Conservation (phyloP, 2,113 vertebrate species). For the Hucho hucho region DNA sequence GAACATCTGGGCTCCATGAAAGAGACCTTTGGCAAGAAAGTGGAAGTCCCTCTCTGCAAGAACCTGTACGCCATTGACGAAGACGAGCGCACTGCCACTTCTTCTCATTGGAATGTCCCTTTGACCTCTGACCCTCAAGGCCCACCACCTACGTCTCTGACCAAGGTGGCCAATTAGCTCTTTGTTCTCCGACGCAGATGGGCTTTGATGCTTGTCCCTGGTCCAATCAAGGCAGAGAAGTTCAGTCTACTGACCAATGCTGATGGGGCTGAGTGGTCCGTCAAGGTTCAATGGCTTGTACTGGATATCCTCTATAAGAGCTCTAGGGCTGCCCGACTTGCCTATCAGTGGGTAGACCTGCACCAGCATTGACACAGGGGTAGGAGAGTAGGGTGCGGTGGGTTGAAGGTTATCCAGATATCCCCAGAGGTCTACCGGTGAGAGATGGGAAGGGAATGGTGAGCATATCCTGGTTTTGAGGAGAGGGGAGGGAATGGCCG, state of each 20-base stretch:
- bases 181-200: conserved; percentile 24
- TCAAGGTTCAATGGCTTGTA: neutral
- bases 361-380: neutral
- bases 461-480: neutral
- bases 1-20: conserved; percentile 45
- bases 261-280: neutral
- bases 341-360: neutral
- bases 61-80: neutral
- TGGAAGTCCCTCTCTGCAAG: neutral
- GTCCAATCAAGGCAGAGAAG: neutral
- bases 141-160: neutral
- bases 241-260: conserved; percentile 19
- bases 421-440: neutral
- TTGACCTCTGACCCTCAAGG: neutral
- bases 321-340: neutral
- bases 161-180: conserved; percentile 23
- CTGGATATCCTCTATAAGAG: neutral
- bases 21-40: conserved; percentile 41
- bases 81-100: neutral
- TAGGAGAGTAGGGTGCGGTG: neutral
- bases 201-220: conserved; percentile 40
- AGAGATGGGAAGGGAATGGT: neutral
- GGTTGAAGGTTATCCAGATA: neutral
- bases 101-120: neutral
- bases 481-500: neutral